Evolutionary conservation across 2,888 invertebrate species (phyloP), one percentile per base, ranked within the genome.

Genomic region (Plebejus melissa): DNA sequence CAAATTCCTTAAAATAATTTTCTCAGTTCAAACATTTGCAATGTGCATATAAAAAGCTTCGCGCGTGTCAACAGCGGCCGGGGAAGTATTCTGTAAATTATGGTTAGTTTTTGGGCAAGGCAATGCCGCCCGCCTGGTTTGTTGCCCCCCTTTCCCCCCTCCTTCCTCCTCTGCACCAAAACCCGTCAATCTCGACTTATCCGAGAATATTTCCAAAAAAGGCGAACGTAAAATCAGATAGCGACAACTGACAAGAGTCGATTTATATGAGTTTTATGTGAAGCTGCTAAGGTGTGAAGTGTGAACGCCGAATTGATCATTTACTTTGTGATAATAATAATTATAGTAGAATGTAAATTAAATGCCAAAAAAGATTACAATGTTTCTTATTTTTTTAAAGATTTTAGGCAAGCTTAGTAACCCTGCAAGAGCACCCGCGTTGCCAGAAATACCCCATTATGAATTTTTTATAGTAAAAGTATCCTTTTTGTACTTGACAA

Each of bases 31-130:
- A 36, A 65, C 65, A 54, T 50, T 32, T 22, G 50, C 38, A 90
- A 54, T 50, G 50, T 22, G 50, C n/a, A 90, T 32, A 32, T 91
- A 83, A 88, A 84, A 81, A 77, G 81, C 13, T 28, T 65, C 65
- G 65, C 85, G 90, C 92, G 90, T 90, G 87, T 87, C 89, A 84
- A 82, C 86, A 83, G 88, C 85, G 84, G 89, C 86, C 87, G 86
- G 83, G 88, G 93, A 90, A 93, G 93, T 90, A 88, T 90, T 88
- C 89, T 85, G 93, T 94, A 94, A 94, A 94, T 94, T 93, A 94
- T 94, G 94, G 93, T 94, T 94, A 94, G 93, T 93, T 94, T 94
- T 93, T 92, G 94, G 93, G 87, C 86, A 90, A 88, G 87, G 93
- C 91, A 92, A 91, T 93, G 93, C 86, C 80, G 92, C 90, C 90